Base-by-base conservation (phyloP, 2,113 vertebrate genomes). In the Trematomus loennbergii region DNA sequence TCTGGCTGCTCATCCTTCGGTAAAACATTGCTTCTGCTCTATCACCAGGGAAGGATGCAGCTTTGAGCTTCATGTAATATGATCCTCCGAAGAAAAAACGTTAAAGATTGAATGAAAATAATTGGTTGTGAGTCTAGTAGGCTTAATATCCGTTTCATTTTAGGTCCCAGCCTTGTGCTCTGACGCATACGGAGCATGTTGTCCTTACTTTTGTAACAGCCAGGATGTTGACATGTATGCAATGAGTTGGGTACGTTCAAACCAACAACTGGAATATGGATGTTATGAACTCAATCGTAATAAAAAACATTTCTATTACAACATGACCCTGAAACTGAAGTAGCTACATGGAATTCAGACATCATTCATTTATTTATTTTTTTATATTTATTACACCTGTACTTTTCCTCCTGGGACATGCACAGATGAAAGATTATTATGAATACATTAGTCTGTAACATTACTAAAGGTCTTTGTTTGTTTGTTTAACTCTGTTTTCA, bases 11-110 rank as follows among this genome's bases (percentile, higher is more conserved):
- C 63, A 53, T 40, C 58, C 48, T 29, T 57, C 9, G 0, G 62
- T 61, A 58, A 58, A 62, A 58, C 58, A 52, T n/a, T 45, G 59
- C 58, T 65, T 54, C 40, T 12, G 18, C 59, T 62, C 65, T 54
- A 58, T 80, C 71, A 53, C 75, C 66, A 57, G 18, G 59, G 46
- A 64, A 67, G 70, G n/a, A 50, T 43, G 59, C 75, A 43, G 68
- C 65, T 75, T 63, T 69, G 55, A 74, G 52, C 49, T 58, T 49
- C 46, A 55, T 57, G 66, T 12, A 55, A 58, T 25, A 63, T 75
- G 60, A 58, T 45, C 10, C 18, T 53, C 25, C 22, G 22, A 63
- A 54, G 43, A 60, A 72, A 55, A 40, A 25, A 33, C 7, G 55
- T 40, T 40, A 40, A 13, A 72, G 52, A 46, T 48, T 68, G 16